Evolutionary conservation across 2,888 invertebrate genomes (phyloP).

Genomic region (Loripinus fragilis): DNA sequence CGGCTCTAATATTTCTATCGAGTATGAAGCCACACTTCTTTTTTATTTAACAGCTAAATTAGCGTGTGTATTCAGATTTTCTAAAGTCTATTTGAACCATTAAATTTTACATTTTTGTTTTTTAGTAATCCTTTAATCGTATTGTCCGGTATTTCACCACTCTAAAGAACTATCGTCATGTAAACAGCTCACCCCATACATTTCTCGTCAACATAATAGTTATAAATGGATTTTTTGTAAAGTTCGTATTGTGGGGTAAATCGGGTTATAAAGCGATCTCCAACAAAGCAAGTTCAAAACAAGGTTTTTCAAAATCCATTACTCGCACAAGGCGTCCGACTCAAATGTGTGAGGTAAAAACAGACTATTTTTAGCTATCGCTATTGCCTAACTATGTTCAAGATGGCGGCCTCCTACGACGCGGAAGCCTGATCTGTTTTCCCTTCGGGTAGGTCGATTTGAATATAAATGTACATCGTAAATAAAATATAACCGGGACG

Average conservation of each 20-base stretch:
- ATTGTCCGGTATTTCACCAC: conserved; percentile 17
- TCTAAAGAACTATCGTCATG: not conserved
- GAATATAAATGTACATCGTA: not conserved
- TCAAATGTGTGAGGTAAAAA: not conserved
- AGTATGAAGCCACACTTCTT: too few species aligned
- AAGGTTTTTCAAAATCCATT: conserved; percentile 3
- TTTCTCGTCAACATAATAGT: conserved; percentile 44
- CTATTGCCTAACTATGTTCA: conserved; percentile 54
- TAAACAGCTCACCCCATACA: conserved; percentile 14
- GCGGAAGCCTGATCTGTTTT: not conserved
- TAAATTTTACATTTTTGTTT: conserved; percentile 1
- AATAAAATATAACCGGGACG: not conserved
- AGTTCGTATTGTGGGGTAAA: conserved; percentile 59
- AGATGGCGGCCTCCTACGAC: conserved; percentile 50
- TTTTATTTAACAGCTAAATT: too few species aligned
- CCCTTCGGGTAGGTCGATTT: conserved; percentile 14
- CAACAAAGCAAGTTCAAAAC: not conserved
- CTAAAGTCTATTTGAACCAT: conserved; percentile 13
- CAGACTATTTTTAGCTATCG: not conserved
- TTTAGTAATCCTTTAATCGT: conserved; percentile 1
- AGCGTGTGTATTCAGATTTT: conserved; percentile 7
- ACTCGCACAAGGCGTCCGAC: conserved; percentile 8
- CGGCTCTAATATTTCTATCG: too few species aligned
- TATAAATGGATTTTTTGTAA: conserved; percentile 54
- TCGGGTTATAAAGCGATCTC: conserved; percentile 44